A percentile compares a stretch with the other conserved stretches of the same genome.
Evolutionary conservation across 2,888 invertebrate species (phyloP).

Genomic region (Salticus scenicus): DNA sequence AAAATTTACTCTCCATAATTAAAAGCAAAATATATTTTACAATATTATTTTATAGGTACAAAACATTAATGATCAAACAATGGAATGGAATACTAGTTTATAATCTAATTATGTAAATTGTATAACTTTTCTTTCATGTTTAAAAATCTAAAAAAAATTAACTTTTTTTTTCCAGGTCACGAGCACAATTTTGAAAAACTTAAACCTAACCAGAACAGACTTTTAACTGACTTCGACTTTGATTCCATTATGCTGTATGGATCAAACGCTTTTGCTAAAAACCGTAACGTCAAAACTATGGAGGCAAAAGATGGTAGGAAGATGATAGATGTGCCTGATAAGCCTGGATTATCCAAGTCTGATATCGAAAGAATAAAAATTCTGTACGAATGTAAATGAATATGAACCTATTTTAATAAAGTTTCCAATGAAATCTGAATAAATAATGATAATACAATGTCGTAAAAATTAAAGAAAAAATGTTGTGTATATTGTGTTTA

Average conservation of each 20-base stretch:
- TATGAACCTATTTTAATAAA: not conserved
- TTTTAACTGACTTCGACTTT: slow-evolving; percentile 75
- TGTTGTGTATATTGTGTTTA: too few species aligned
- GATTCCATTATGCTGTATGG: slow-evolving; percentile 77
- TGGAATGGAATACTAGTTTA: too few species aligned
- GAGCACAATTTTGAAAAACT: slow-evolving; percentile 9
- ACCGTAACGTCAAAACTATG: slow-evolving; percentile 41
- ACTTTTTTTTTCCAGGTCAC: not conserved
- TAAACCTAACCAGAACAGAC: not conserved
- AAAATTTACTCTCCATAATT: too few species aligned
- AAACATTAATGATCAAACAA: too few species aligned
- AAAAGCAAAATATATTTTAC: too few species aligned
- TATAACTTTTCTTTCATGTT: too few species aligned
- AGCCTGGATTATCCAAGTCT: not conserved
- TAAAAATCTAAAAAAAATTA: too few species aligned
- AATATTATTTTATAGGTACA: too few species aligned
- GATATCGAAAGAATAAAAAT: slow-evolving; percentile 7
- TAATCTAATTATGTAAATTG: too few species aligned
- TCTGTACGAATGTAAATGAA: slow-evolving; percentile 4
- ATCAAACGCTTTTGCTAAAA: slow-evolving; percentile 76
- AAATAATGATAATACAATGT: too few species aligned
- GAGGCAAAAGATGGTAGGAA: not conserved
- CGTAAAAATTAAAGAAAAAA: too few species aligned
- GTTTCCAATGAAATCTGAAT: too few species aligned
- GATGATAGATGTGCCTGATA: slow-evolving; percentile 4